Conservation (phyloP, 2,797 vertebrate species). For the Vireo griseus region DNA sequence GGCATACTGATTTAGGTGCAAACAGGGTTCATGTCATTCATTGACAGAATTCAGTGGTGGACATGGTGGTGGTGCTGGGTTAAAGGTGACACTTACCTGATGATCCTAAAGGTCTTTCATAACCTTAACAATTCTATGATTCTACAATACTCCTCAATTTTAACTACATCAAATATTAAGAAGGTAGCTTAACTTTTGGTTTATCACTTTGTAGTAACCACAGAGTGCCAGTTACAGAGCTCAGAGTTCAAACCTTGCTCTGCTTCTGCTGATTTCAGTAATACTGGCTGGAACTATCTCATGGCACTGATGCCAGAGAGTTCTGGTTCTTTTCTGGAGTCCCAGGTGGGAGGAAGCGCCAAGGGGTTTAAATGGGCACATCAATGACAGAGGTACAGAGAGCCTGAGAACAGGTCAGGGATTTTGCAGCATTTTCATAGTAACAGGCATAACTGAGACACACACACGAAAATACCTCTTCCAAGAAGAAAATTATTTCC, state of each 20-base stretch:
- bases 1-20: background rate
- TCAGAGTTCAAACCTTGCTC: background rate
- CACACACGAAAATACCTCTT: background rate
- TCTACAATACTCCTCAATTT: background rate
- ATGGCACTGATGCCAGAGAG: background rate
- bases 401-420: background rate
- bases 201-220: background rate
- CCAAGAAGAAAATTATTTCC: too few species aligned
- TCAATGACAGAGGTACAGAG: background rate
- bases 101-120: background rate
- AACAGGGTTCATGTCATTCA: background rate
- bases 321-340: background rate
- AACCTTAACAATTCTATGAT: background rate
- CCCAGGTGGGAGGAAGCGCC: background rate
- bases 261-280: background rate
- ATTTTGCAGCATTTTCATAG: background rate
- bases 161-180: background rate
- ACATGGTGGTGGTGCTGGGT: background rate
- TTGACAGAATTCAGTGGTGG: background rate
- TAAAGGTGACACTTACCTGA: background rate
- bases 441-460: background rate
- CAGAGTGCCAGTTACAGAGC: background rate
- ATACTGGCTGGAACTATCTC: background rate
- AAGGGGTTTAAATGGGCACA: background rate
- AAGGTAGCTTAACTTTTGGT: background rate